Base-by-base conservation (phyloP, 2,797 vertebrate species). In the Myiotriccus ornatus region DNA sequence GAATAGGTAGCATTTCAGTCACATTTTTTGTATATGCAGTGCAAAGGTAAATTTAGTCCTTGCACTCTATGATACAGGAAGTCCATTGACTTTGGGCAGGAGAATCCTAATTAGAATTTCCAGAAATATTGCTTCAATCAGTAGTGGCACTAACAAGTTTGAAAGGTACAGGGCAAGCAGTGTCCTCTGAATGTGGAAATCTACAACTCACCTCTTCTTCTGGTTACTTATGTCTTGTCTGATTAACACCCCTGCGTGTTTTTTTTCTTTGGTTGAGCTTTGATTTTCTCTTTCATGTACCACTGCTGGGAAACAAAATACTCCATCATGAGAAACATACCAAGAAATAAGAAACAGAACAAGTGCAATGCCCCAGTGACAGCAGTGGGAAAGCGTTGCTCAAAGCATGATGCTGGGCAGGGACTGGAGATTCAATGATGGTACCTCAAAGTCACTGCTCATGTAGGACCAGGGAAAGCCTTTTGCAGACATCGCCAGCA, bases 121-220 rank as follows among this genome's bases (percentile, higher is more conserved):
- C 22, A 95, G 44, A 76, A 97, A 94, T 34, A 74, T 27, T 25
- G 90, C 25, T 91, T 96, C 90, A 3, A 89, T 83, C 41, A 93
- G 55, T 35, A 94, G 68, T 57, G 80, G 87, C 70, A 90, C 47
- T 20, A 96, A 65, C n/a, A 96, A 93, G 32, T 94, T 93, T 25
- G 89, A 80, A 67, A 96, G 74, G 27, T 95, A 96, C 14, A 95
- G 79, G 30, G 89, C 69, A 86, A 96, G 62, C 16, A 93, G 35
- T 23, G 60, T 73, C 88, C 90, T 96, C 74, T 96, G 91, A 53
- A 78, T n/a, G 44, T 81, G 78, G 56, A 97, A 94, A 84, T 90
- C 84, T 70, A 91, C 67, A 60, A 64, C 50, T 59, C 65, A 65
- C 10, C 59, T 62, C 43, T 88, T 89, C 22, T 67, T 19, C 18